Evolutionary conservation across 2,797 vertebrate genomes (phyloP).

Genomic region (Lemur catta): DNA sequence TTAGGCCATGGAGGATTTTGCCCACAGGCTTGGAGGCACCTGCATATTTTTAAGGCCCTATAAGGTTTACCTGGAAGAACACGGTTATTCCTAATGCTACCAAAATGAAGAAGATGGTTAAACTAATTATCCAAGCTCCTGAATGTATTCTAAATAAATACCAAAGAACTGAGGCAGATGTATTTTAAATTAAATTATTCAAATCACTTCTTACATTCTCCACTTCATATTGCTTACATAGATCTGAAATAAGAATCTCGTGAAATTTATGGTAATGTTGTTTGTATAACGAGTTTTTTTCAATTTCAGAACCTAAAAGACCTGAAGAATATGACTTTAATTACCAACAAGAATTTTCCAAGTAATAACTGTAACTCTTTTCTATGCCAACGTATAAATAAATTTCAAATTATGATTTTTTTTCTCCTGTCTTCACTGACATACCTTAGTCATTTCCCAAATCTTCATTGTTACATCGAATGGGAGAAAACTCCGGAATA

Average conservation of each 20-base stretch:
- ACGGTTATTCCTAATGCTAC: neutral
- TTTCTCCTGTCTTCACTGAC: neutral
- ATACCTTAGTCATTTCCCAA: neutral
- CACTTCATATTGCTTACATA: neutral
- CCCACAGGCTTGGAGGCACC: neutral
- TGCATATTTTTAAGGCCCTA: neutral
- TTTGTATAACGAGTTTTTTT: neutral
- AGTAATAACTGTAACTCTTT: neutral
- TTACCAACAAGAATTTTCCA: conserved; percentile 16
- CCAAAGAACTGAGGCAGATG: neutral
- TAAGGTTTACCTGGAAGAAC: neutral
- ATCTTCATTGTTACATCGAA: conserved; percentile 24
- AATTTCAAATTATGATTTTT: neutral
- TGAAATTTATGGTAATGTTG: neutral
- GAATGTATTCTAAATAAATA: neutral
- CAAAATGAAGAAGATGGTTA: neutral
- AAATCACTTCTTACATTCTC: neutral
- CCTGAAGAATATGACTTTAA: conserved; percentile 30
- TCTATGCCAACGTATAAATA: neutral
- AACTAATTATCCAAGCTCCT: neutral
- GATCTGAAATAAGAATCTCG: conserved; percentile 34
- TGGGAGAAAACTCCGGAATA: conserved; percentile 9
- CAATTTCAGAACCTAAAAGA: neutral
- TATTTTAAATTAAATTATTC: conserved; percentile 37
- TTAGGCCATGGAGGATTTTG: neutral